Base-by-base conservation (phyloP, 2,888 invertebrate species). In the Chydorus sphaericus region DNA sequence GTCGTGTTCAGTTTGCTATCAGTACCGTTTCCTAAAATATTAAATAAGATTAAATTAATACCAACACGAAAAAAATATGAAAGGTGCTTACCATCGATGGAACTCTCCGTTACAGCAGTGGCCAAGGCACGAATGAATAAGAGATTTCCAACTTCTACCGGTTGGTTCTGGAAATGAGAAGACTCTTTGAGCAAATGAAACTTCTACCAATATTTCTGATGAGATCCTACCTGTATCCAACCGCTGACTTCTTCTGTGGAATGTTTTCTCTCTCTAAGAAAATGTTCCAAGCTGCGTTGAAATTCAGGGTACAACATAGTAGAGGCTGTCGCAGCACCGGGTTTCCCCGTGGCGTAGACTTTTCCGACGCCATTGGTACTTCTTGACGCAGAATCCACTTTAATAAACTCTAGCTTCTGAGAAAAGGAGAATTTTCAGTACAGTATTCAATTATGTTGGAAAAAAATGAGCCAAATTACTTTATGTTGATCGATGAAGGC, bases 41-140 rank as follows among this genome's bases (percentile, higher is more conserved):
- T n/a, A n/a, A n/a, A 11, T 5, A 31, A n/a, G 44, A 50, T 37
- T 23, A 16, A 33, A 37, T 44, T 33, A 11, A 53, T 5, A 37
- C 2, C 29, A n/a, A 14, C 18, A n/a, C 8, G 23, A 29, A 20
- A 1, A 2, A 44, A 6, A 30, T 2, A 6, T n/a, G 3, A 33
- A 51, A 14, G 55, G 33, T 48, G 62, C 66, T 73, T 74, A 70
- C 80, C 77, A 60, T 60, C 63, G 54, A 85, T 75, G 11, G 81
- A 79, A 68, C 79, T 75, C 66, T 80, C 78, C 66, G 82, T 80
- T 60, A 85, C 78, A 30, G 83, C 80, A 62, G 83, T 82, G 63
- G 81, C 81, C 62, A 88, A 73, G 57, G 79, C 75, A 65, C 84
- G 77, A 67, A 86, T 79, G 68, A 87, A 87, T 68, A 77, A 75